A percentile compares a stretch with the other conserved stretches of the same genome.
Evolutionary conservation across 2,113 vertebrate genomes (phyloP).

Genomic region (Larimichthys crocea): DNA sequence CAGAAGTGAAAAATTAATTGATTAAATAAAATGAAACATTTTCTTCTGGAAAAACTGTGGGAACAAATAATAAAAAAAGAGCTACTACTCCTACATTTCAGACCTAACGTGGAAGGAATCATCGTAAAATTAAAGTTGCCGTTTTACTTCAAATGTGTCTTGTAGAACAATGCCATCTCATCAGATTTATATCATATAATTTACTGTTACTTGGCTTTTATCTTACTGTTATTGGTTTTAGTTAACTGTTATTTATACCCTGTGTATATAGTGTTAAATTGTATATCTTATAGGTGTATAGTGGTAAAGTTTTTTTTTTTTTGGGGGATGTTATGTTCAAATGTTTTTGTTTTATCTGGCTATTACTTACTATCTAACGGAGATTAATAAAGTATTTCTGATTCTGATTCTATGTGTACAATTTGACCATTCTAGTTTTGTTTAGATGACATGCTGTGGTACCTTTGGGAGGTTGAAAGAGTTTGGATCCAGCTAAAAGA

Average conservation of each 20-base stretch:
- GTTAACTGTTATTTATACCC: too few relatives aligned
- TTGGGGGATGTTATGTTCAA: too few relatives aligned
- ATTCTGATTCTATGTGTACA: not conserved
- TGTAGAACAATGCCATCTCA: not conserved
- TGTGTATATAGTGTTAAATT: too few relatives aligned
- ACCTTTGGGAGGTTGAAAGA: constrained; percentile 88
- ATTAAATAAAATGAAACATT: not conserved
- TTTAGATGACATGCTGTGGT: not conserved
- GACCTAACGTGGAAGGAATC: not conserved
- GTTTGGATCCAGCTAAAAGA: constrained; percentile 83
- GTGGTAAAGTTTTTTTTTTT: too few relatives aligned
- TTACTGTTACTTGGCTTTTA: too few relatives aligned
- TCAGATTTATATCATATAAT: too few relatives aligned
- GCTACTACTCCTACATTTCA: too few relatives aligned
- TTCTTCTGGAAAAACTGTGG: not conserved
- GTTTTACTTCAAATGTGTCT: not conserved
- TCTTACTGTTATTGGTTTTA: too few relatives aligned
- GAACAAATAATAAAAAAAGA: not conserved
- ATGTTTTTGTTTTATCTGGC: too few relatives aligned
- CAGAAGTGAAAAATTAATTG: not conserved
- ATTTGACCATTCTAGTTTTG: not conserved
- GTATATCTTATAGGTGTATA: too few relatives aligned
- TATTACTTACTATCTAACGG: too few relatives aligned
- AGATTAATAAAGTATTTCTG: too few relatives aligned
- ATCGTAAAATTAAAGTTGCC: not conserved